phyloP scores from a whole-genome alignment of 2,888 invertebrate genomes.

The Agrochola lota region DNA sequence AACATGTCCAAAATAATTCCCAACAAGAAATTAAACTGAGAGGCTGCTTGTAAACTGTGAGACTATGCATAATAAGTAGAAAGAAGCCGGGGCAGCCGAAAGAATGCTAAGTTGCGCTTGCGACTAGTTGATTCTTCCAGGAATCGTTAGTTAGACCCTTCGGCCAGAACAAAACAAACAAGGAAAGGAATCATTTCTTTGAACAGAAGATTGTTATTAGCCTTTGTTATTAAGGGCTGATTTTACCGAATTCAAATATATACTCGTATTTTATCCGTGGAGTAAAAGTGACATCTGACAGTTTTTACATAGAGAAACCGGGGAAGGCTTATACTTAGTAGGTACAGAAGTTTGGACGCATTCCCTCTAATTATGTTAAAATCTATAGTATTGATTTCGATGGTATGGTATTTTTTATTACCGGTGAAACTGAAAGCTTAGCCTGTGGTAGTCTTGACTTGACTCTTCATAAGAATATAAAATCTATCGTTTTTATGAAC shows the following conservation, averaged over 20 bases:
- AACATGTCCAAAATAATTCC: neutral
- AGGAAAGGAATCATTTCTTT: conserved; percentile 32
- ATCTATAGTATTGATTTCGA: neutral
- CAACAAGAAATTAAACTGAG: conserved; percentile 1
- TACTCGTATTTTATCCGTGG: too few relatives aligned
- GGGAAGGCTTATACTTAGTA: too few relatives aligned
- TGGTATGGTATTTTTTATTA: neutral
- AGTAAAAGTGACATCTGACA: too few relatives aligned
- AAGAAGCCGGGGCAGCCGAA: conserved; percentile 2
- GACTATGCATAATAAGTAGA: conserved; percentile 1
- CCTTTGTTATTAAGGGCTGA: conserved; percentile 9
- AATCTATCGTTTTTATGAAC: neutral
- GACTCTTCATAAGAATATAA: neutral
- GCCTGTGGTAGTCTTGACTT: neutral
- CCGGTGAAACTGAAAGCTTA: neutral
- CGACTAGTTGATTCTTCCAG: conserved; percentile 26
- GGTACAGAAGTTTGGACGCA: too few relatives aligned
- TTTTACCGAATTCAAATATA: too few relatives aligned
- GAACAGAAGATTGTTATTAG: conserved; percentile 22
- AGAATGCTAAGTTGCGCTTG: conserved; percentile 15
- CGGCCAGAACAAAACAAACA: conserved; percentile 32
- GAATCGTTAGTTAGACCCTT: conserved; percentile 38
- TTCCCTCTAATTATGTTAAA: too few relatives aligned
- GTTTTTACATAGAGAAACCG: too few relatives aligned
- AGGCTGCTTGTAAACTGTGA: conserved; percentile 2